Evolutionary conservation across 2,888 invertebrate genomes (phyloP), one percentile per base, ranked within the genome.

Genomic region (Eupelmus urozonus): DNA sequence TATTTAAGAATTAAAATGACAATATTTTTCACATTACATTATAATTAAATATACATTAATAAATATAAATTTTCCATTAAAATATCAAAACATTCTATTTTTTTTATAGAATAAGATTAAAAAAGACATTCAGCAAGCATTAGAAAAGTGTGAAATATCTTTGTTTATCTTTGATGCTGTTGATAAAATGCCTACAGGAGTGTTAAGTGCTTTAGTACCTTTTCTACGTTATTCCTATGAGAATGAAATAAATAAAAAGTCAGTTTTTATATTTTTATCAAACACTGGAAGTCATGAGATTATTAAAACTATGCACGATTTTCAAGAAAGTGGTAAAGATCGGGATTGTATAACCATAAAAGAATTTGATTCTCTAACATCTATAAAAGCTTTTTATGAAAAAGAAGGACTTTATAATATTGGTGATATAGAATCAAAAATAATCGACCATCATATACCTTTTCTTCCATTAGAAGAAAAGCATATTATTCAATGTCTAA

Each of bases 121-220:
- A 3, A 55, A 78, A 2, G 73, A 80, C 27, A 81, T 87, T 40
- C 66, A 67, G 34, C 88, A 90, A 0, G 93, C 94, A 81, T 93
- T 97, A 0, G 90, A 90, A 18, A 87, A 87, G 1, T 99, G 99
- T 91, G 92, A 92, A 0, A 92, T 92, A 55, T 95, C 97, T 0
- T 87, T 99, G 63, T 98, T 99, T 87, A 94, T 99, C 82, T 98
- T 99, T 91, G 99, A 99, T 91, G 99, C 99, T 91, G 95, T 99
- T 16, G 97, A 98, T 90, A 96, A 97, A 90, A 96, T 98, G 93
- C 96, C 97, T 1, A 90, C 92, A 1, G 94, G 94, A 0, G 90
- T 98, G 2, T 91, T 99, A 76, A 96, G 98, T 89, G 92, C 93
- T 0, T 92, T 99, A 5, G 96, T 96, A 86, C 96, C 98, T 0